These are phyloP conservation scores for Ursus arctos DNA, from an alignment of 2,113 vertebrate genomes.

Conservation along the genomic window DNA sequence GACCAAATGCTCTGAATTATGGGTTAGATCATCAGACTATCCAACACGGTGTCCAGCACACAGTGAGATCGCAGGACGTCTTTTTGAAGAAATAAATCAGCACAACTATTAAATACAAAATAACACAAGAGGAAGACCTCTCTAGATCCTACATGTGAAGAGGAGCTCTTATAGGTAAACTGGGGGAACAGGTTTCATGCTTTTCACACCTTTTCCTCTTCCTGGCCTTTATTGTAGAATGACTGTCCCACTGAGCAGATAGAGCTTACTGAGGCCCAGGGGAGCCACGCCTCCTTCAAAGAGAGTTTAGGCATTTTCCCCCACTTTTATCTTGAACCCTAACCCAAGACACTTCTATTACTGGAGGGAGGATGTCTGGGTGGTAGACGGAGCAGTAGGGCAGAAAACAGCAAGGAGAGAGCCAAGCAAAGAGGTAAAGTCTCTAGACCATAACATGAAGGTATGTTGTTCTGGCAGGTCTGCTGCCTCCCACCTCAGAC, in stretches of 20 bases:
- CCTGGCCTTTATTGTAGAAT: slow-evolving; percentile 44
- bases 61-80: not conserved
- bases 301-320: not conserved
- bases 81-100: slow-evolving; percentile 21
- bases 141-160: not conserved
- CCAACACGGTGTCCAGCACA: not conserved
- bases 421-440: not conserved
- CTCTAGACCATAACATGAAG: not conserved
- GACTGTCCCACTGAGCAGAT: not conserved
- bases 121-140: not conserved
- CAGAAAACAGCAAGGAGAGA: not conserved
- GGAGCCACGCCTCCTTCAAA: not conserved
- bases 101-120: not conserved
- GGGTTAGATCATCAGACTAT: not conserved
- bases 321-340: slow-evolving; percentile 18
- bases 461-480: not conserved
- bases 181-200: not conserved
- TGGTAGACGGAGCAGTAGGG: not conserved
- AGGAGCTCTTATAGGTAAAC: not conserved
- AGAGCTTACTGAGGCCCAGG: not conserved
- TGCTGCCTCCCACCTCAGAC: not conserved
- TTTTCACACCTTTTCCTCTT: not conserved
- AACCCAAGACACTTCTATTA: not conserved
- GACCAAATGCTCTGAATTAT: not conserved
- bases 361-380: not conserved